Base-by-base conservation (phyloP, 1,140 invertebrate genomes). In the Micrasema minimum region DNA sequence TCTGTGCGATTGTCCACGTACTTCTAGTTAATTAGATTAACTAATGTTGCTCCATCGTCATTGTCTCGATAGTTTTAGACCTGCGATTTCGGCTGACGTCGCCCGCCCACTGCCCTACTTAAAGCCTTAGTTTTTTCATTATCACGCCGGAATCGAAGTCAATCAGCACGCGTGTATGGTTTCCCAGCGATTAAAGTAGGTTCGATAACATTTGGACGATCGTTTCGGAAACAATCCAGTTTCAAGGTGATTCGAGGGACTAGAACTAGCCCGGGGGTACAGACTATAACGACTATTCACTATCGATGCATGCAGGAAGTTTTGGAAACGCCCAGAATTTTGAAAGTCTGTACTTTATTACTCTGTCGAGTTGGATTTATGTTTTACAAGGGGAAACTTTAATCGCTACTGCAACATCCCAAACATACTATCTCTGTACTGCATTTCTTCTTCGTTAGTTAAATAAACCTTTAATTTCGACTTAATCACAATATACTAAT, bases 21-120 rank as follows among this genome's bases (percentile, higher is more conserved):
- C 7, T 55, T 46, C 23, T 20, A 14, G 20, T 14, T 62, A 64
- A 64, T 64, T 46, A 41, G 59, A 64, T 64, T 64, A 26, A 41
- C 12, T 64, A 45, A 46, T 31, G 43, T 46, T 64, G n/a, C 59
- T 22, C 46, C 41, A 46, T 23, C 59, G 43, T 16, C 14, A 61
- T 61, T 46, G 59, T 64, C 23, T 64, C n/a, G 31, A 35, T 45
- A 14, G 26, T 45, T 57, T 64, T 16, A 64, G 20, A 37, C 22
- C 22, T 12, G 20, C 43, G 14, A 35, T 41, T 59, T 46, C 23
- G 6, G 41, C 43, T 64, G 59, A 64, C 59, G 59, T 64, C 59
- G 45, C 26, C 41, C 59, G 41, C 59, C 59, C 59, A 64, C 43
- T 64, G 59, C 20, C 55, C 55, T 38, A 59, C 55, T 59, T 38